Evolutionary conservation across 2,888 invertebrate genomes (phyloP).

Genomic region (Cephus pygmeus): DNA sequence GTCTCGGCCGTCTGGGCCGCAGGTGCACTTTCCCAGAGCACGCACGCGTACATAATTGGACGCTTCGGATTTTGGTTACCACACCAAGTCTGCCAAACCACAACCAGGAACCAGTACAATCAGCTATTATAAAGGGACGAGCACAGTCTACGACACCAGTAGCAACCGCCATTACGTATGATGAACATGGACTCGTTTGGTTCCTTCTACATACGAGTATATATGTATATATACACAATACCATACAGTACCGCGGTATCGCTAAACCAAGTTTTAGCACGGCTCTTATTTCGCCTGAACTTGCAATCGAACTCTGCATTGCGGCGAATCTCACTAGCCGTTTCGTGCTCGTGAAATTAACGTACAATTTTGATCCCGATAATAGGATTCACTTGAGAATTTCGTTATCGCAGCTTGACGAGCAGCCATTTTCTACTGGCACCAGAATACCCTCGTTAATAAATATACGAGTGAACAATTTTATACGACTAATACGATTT

Average conservation of each 20-base stretch:
- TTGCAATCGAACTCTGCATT: constrained; percentile 41
- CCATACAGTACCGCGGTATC: neutral
- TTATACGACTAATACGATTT: neutral
- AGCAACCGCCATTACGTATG: constrained; percentile 6
- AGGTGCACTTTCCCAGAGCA: constrained; percentile 29
- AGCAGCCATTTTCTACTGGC: neutral
- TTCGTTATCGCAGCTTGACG: neutral
- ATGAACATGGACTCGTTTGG: constrained; percentile 15
- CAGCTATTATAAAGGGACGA: neutral
- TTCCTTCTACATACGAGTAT: constrained; percentile 7
- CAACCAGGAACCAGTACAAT: neutral
- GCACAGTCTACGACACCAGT: constrained; percentile 11
- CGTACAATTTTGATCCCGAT: neutral
- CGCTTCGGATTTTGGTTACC: constrained; percentile 12
- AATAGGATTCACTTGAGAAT: neutral
- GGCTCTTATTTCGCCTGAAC: constrained; percentile 29
- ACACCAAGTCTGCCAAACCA: neutral
- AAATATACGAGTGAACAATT: neutral
- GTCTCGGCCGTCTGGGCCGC: constrained; percentile 26
- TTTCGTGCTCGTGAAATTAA: constrained; percentile 16
- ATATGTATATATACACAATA: neutral
- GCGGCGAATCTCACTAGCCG: constrained; percentile 30
- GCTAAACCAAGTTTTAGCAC: constrained; percentile 22
- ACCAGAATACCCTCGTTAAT: neutral
- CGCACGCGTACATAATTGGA: constrained; percentile 31